Evolutionary conservation across 2,113 vertebrate genomes (phyloP).

Genomic region (Triplophysa rosa): DNA sequence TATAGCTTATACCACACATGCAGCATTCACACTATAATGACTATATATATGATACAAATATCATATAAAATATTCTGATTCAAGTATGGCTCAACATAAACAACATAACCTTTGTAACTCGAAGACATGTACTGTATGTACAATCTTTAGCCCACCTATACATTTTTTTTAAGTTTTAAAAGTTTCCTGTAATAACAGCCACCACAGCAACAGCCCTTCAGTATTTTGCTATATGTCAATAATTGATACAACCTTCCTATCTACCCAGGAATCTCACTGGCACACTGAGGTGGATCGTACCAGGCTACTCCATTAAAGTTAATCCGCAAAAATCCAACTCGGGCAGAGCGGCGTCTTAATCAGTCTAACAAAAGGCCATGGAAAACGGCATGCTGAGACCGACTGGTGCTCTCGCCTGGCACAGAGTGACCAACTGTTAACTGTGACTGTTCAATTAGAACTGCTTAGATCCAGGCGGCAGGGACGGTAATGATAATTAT

Average conservation of each 20-base stretch:
- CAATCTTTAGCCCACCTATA: background rate
- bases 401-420: conserved; percentile 26
- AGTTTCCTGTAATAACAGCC: background rate
- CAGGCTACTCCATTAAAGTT: conserved; percentile 48
- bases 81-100: no score
- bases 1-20: no score
- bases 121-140: no score
- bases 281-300: conserved; percentile 29
- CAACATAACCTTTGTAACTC: background rate
- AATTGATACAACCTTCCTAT: conserved; percentile 45
- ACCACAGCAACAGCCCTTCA: background rate
- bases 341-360: conserved; percentile 47
- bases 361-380: conserved; percentile 48
- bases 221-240: conserved; percentile 38
- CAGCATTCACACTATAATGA: background rate
- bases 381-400: conserved; percentile 25
- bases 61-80: background rate
- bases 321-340: conserved; percentile 54
- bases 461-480: conserved; percentile 13
- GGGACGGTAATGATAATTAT: conserved; percentile 13
- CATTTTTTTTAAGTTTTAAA: background rate
- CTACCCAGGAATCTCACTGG: conserved; percentile 29
- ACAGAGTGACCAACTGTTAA: conserved; percentile 33
- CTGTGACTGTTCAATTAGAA: conserved; percentile 42
- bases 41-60: no score